Percentiles rank a stretch among this genome's conserved stretches.
These are phyloP conservation scores for Tetrao urogallus DNA, from an alignment of 2,113 vertebrate species.

Conservation along the genomic window DNA sequence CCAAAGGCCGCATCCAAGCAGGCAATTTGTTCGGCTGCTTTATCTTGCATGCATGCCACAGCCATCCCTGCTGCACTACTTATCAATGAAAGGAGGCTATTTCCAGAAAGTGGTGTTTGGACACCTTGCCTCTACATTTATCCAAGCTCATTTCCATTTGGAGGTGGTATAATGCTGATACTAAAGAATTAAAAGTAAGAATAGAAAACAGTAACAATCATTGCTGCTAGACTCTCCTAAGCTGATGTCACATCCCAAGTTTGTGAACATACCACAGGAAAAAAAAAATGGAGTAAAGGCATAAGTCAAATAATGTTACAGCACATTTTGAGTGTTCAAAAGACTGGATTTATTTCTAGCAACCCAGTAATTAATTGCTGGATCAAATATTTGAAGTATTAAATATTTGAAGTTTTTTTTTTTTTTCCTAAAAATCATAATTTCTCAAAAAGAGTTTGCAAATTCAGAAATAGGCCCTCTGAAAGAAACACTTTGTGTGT, in stretches of 20 bases:
- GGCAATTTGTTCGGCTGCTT: not conserved
- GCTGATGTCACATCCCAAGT: not conserved
- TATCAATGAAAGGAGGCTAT: not conserved
- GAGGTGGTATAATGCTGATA: not conserved
- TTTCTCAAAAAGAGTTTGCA: not conserved
- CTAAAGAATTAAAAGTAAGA: not conserved
- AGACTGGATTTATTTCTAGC: not conserved
- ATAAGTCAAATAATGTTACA: not conserved
- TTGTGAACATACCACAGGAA: not conserved
- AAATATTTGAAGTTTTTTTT: not conserved
- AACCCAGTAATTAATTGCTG: not conserved
- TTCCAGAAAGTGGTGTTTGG: not conserved
- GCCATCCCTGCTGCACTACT: rapidly evolving
- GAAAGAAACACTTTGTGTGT: not conserved
- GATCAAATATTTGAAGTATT: not conserved
- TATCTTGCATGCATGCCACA: not conserved
- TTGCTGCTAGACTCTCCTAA: not conserved
- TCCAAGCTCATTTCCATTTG: not conserved
- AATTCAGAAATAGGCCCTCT: not conserved
- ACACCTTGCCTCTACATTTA: not conserved
- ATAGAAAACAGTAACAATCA: not conserved
- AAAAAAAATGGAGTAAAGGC: not conserved
- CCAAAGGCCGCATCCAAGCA: not conserved
- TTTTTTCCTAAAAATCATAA: not conserved
- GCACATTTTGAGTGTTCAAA: not conserved